Conservation (phyloP, 2,797 vertebrate genomes). For the Pampus argenteus region DNA sequence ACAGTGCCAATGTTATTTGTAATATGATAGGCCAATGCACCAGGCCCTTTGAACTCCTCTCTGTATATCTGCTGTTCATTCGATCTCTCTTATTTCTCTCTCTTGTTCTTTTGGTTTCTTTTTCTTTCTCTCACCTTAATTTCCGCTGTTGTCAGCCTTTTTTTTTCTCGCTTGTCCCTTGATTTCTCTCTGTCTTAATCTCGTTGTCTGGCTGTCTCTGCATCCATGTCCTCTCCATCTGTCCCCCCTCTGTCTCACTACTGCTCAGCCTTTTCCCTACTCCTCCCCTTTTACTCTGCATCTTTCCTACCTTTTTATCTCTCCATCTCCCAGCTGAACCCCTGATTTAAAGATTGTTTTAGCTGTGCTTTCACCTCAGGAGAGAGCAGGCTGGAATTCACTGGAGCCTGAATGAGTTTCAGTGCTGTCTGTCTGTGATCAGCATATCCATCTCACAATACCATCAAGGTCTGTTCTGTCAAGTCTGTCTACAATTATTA, state of each 20-base stretch:
- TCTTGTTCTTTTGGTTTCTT: slow-evolving; percentile 15
- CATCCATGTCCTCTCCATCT: slow-evolving; percentile 45
- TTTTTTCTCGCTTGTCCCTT: slow-evolving; percentile 31
- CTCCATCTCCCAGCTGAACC: slow-evolving; percentile 65
- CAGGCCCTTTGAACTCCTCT: slow-evolving; percentile 36
- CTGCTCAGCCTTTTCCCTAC: slow-evolving; percentile 2
- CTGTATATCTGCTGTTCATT: slow-evolving; percentile 38
- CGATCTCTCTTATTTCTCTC: slow-evolving; percentile 31
- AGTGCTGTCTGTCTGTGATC: slow-evolving; percentile 67
- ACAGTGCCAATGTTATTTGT: slow-evolving; percentile 57
- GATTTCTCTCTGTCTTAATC: slow-evolving; percentile 57
- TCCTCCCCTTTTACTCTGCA: slow-evolving; percentile 20
- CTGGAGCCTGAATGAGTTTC: slow-evolving; percentile 61
- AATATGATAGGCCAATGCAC: slow-evolving; percentile 49
- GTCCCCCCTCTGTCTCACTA: slow-evolving; percentile 29
- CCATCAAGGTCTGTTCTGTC: slow-evolving; percentile 49
- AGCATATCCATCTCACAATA: slow-evolving; percentile 56
- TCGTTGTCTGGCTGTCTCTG: slow-evolving; percentile 47
- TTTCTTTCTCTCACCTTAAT: slow-evolving; percentile 27
- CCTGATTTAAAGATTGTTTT: slow-evolving; percentile 74
- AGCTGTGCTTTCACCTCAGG: slow-evolving; percentile 44
- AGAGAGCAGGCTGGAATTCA: slow-evolving; percentile 47
- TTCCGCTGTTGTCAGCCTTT: slow-evolving; percentile 35
- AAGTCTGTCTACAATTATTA: slow-evolving; percentile 44
- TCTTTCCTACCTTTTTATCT: slow-evolving; percentile 65